Evolutionary conservation across 2,113 vertebrate species (phyloP), one percentile per base, ranked within the genome.

Genomic region (Turnix velox): DNA sequence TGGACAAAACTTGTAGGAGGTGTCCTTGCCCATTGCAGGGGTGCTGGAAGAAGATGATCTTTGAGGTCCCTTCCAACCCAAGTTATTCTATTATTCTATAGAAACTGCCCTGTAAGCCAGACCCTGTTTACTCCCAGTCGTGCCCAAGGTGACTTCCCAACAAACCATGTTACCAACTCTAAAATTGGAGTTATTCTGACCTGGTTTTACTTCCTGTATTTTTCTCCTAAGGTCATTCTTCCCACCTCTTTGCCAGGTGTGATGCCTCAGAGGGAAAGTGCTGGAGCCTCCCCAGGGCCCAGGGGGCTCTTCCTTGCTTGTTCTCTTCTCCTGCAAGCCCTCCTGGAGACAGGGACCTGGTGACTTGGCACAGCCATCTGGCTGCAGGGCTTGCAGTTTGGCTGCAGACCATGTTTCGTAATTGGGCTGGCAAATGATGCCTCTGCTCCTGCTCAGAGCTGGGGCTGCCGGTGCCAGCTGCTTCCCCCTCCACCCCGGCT

Each of bases 351-450:
- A 3, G 71, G 42, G 43, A 59, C 87, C 79, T 66, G 42, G 62
- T 84, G 63, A 85, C 59, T 87, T 95, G 94, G 91, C 91, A 83
- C 0, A 0, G 46, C 11, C 4, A 5, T 43, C 59, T 86, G 74
- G 87, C 87, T 92, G 58, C 69, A 87, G 85, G 80, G 65, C 84
- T 94, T 81, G 14, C 1, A 0, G 80, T 93, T 93, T 97, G 96
- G 95, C 93, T 86, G 75, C 14, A 1, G 57, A 95, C 49, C 78
- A 76, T 93, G 71, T 83, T 94, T 81, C 10, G 12, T 96, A 95
- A 96, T 94, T 95, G 94, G 92, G 77, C 93, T 96, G 95, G 94
- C 84, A 2, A 94, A 49, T 6, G 1, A 33, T 88, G 58, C 80
- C 61, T 78, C 37, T 88, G 74, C 82, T 90, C 42, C 83, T 1